Evolutionary conservation across 2,797 vertebrate genomes (phyloP), one percentile per base, ranked within the genome.

Genomic region (Lateolabrax maculatus): DNA sequence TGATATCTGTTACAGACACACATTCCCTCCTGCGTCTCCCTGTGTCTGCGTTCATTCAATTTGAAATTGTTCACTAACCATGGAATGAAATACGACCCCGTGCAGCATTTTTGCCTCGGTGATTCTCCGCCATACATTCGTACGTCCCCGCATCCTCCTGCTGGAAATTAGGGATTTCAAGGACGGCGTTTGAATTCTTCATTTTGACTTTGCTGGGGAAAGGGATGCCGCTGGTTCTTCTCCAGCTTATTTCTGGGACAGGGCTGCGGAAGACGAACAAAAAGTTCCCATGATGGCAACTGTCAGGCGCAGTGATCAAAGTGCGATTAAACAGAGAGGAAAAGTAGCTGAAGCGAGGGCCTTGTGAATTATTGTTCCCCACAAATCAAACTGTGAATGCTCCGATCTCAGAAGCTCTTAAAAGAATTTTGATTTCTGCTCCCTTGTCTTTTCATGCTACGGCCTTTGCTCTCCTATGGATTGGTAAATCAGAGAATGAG

Each of bases 121-220:
- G 96, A 81, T 99, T 99, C 90, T 99, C 98, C 0, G 97, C 97
- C 27, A 97, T 88, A 1, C 98, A 99, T 84, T 99, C 98, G 1
- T 99, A 98, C 0, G 95, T 95, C n/a, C 98, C 97, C 0, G 97
- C 92, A 5, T 99, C 98, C 83, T 98, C 97, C 87, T 98, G 98
- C 62, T 99, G 97, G 75, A 98, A 97, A 92, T 95, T 95, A 0
- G 97, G 95, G 52, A 99, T 96, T 94, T 99, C 97, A 71, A 99
- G 96, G 85, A 98, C 92, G 34, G 95, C 97, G 5, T 95, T 97
- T 68, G 95, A 97, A 86, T 98, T 98, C 87, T 93, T 96, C 90
- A 96, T 90, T 79, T 96, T 97, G 75, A 97, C 94, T 95, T 98
- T 99, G 77, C 93, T 95, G 48, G 97, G 95, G 77, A 99, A 97